These are phyloP conservation scores for Vulpes lagopus DNA, from an alignment of 2,113 vertebrate genomes.

Conservation along the genomic window DNA sequence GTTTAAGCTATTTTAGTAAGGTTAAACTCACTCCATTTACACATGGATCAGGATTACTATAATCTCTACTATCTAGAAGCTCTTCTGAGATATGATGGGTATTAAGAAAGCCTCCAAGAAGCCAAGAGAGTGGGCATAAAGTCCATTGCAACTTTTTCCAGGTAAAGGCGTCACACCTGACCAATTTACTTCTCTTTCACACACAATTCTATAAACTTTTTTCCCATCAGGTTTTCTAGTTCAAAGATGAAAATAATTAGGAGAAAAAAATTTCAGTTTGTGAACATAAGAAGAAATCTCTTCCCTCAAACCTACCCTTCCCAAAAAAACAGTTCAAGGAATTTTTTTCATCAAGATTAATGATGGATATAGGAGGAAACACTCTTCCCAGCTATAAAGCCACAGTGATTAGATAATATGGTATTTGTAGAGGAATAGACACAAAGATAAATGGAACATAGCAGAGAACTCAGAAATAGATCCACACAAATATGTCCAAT, in stretches of 20 bases:
- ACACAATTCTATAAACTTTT: background rate
- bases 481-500: background rate
- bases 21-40: background rate
- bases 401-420: background rate
- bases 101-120: background rate
- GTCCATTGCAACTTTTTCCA: background rate
- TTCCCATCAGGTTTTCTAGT: background rate
- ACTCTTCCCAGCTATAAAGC: background rate
- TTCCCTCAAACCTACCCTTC: too few relatives aligned
- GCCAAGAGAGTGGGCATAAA: background rate
- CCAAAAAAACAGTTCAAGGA: background rate
- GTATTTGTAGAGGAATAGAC: background rate
- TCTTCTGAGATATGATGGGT: background rate
- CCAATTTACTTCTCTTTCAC: background rate
- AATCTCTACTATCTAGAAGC: background rate
- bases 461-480: background rate
- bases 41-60: background rate
- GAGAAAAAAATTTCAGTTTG: background rate
- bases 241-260: conserved; percentile 10
- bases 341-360: conserved; percentile 39
- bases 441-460: background rate
- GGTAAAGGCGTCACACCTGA: background rate
- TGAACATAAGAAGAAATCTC: background rate
- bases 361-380: background rate
- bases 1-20: background rate